Percentiles rank a stretch among this genome's conserved stretches.
Conservation (phyloP, 2,113 vertebrate genomes). For the Canis aureus region DNA sequence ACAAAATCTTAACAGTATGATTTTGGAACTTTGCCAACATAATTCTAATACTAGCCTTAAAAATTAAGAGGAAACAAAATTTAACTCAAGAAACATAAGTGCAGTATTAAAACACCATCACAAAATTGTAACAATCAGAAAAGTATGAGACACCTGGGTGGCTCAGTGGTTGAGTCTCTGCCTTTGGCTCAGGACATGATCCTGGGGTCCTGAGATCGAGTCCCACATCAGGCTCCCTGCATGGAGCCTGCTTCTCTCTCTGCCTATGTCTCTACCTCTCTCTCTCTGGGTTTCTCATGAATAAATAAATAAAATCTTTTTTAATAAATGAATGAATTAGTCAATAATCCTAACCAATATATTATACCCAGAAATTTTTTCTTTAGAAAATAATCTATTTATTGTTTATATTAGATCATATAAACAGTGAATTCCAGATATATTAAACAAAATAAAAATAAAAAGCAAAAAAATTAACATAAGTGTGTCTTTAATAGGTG, state of each 20-base stretch:
- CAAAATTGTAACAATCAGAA: constrained; percentile 2
- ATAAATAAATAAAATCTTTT: no score
- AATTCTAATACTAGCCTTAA: constrained; percentile 17
- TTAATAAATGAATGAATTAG: background rate
- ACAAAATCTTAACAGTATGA: constrained; percentile 17
- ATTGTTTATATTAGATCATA: background rate
- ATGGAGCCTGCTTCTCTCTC: no score
- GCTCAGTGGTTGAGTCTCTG: no score
- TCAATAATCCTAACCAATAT: background rate
- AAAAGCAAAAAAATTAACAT: constrained; percentile 16
- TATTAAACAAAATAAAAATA: background rate
- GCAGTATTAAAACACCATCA: background rate
- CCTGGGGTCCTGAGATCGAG: no score
- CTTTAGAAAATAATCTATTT: background rate
- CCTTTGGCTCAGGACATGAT: no score
- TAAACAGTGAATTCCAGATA: background rate
- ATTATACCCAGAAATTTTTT: background rate
- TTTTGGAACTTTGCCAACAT: background rate
- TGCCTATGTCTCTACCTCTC: no score
- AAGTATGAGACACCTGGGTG: background rate
- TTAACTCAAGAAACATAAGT: constrained; percentile 3
- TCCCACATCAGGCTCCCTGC: no score
- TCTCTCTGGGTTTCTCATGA: no score
- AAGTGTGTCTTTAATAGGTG: background rate
- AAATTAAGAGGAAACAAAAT: constrained; percentile 19